phyloP scores from a whole-genome alignment of 2,797 vertebrate genomes.

The Amblyraja radiata region DNA sequence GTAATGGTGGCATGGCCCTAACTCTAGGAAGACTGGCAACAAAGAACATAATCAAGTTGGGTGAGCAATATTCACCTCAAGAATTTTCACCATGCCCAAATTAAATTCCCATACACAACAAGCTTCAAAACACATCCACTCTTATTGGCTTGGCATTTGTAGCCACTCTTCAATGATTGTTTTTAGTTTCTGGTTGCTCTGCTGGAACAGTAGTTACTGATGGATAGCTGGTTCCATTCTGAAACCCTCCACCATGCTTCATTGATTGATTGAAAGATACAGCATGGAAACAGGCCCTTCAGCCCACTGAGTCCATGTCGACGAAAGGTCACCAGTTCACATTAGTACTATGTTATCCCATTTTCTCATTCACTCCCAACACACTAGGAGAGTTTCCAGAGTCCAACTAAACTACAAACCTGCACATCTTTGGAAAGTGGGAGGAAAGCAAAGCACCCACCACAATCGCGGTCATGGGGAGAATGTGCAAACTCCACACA shows the following conservation, averaged over 20 bases:
- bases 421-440: no score
- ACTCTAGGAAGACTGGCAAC: not conserved
- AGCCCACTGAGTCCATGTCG: no score
- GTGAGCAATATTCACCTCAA: not conserved
- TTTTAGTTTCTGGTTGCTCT: not conserved
- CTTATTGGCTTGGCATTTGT: not conserved
- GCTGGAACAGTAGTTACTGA: conserved; percentile 1
- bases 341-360: no score
- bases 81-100: not conserved
- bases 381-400: no score
- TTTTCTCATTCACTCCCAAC: no score
- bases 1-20: not conserved
- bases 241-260: conserved; percentile 12
- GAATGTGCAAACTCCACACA: no score
- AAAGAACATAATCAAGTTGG: not conserved
- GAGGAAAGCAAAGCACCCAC: no score
- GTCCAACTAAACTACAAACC: no score
- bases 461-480: no score
- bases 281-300: no score
- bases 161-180: not conserved
- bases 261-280: not conserved
- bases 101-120: not conserved
- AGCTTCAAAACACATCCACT: not conserved
- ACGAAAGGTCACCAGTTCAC: no score
- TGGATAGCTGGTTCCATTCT: conserved; percentile 1